Conservation (phyloP, 2,888 invertebrate species). For the Ommatoiulus sabulosus region DNA sequence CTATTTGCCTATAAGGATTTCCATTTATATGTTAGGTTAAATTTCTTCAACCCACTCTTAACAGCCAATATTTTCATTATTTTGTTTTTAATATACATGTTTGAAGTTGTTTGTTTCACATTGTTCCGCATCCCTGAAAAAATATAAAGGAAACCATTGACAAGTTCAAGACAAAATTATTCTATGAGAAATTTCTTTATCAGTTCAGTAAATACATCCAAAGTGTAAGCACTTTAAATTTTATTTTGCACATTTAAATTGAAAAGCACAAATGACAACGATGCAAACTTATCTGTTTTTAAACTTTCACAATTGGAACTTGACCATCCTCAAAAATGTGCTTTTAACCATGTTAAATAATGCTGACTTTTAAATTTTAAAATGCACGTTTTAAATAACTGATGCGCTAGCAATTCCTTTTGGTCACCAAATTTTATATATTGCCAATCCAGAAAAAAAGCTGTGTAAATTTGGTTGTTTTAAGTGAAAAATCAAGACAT, state of each 20-base stretch:
- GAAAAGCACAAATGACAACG: slow-evolving; percentile 1
- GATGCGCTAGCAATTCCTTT: neutral
- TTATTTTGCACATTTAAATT: slow-evolving; percentile 22
- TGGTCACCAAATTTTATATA: neutral
- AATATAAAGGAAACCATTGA: neutral
- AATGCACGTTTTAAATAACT: neutral
- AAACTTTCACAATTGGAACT: neutral
- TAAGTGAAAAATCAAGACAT: neutral
- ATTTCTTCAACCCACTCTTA: neutral
- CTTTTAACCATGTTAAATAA: neutral
- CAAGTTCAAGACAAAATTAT: neutral
- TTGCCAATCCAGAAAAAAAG: neutral
- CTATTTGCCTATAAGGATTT: neutral
- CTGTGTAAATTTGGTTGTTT: neutral
- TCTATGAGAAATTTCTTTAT: neutral
- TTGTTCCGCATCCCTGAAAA: neutral
- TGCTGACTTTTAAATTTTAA: neutral
- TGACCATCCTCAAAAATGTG: neutral
- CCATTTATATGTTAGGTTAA: neutral
- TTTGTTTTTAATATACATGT: neutral
- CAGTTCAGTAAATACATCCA: neutral
- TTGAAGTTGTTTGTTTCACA: neutral
- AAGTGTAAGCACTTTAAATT: neutral
- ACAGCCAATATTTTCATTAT: neutral
- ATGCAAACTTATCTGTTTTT: neutral